These are phyloP conservation scores for Perizoma flavofasciatum DNA, from an alignment of 2,888 invertebrate genomes.

Conservation along the genomic window DNA sequence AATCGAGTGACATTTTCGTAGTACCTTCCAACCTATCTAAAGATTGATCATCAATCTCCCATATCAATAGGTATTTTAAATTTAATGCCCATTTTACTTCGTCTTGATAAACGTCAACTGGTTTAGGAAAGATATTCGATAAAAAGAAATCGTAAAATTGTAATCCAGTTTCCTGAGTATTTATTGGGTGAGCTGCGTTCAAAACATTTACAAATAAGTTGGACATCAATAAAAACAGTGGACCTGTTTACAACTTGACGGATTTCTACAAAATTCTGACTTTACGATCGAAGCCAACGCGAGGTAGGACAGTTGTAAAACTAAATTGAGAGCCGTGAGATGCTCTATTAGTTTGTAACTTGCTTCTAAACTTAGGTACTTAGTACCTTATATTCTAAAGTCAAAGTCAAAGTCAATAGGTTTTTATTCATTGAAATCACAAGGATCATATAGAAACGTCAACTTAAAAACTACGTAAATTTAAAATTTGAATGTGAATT, in stretches of 20 bases:
- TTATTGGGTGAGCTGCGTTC: conserved; percentile 47
- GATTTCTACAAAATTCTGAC: conserved; percentile 43
- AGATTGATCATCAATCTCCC: neutral
- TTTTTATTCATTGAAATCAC: too few relatives aligned
- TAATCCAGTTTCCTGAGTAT: conserved; percentile 41
- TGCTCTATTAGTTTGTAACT: too few relatives aligned
- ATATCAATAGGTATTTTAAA: neutral
- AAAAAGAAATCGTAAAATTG: conserved; percentile 51
- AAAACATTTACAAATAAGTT: conserved; percentile 64
- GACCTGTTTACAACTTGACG: conserved; percentile 61
- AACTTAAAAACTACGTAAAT: too few relatives aligned
- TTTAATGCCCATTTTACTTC: conserved; percentile 17
- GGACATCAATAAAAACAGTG: conserved; percentile 60
- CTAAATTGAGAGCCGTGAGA: conserved; percentile 4
- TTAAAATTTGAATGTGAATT: too few relatives aligned
- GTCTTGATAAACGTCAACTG: conserved; percentile 40
- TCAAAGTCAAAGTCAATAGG: too few relatives aligned
- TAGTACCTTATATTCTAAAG: too few relatives aligned
- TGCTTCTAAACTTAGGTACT: too few relatives aligned
- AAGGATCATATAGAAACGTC: too few relatives aligned
- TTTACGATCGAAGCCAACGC: conserved; percentile 35
- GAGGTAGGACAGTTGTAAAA: conserved; percentile 34
- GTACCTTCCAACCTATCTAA: too few relatives aligned
- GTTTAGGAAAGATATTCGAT: conserved; percentile 47
- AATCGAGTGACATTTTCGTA: too few relatives aligned